Conservation (phyloP, 2,888 invertebrate genomes). For the Orthosia gracilis region DNA sequence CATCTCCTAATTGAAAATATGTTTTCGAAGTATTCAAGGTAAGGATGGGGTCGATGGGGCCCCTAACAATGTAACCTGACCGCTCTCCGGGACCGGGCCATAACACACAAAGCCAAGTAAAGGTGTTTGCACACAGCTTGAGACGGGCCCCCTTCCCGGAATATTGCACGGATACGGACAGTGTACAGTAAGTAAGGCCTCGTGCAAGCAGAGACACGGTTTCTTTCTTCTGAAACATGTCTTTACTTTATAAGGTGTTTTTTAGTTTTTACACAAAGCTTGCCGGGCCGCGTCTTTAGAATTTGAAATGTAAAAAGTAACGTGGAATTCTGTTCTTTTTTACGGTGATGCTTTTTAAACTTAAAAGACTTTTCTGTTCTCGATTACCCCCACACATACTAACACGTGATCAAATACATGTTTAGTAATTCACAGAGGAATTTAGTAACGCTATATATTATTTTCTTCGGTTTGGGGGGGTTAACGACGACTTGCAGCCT, state of each 20-base stretch:
- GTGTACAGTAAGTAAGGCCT: neutral
- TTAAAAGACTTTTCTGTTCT: too few relatives aligned
- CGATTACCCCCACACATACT: neutral
- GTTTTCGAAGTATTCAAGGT: slow-evolving; percentile 21
- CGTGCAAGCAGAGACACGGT: slow-evolving; percentile 5
- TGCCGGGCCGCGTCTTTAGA: slow-evolving; percentile 32
- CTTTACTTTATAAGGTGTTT: slow-evolving; percentile 5
- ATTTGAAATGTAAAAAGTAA: slow-evolving; percentile 23
- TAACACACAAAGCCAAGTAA: slow-evolving; percentile 46
- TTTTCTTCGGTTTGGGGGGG: too few relatives aligned
- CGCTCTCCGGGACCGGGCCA: slow-evolving; percentile 29
- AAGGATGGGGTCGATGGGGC: slow-evolving; percentile 4
- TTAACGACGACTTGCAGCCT: too few relatives aligned
- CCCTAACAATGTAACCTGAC: slow-evolving; percentile 63
- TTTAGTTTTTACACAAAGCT: slow-evolving; percentile 17
- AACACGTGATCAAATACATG: neutral
- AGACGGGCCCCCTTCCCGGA: slow-evolving; percentile 44
- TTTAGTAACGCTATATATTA: too few relatives aligned
- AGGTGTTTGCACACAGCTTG: slow-evolving; percentile 57
- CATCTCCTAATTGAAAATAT: slow-evolving; percentile 7
- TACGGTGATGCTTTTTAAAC: neutral
- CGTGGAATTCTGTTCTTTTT: neutral
- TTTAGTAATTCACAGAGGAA: neutral
- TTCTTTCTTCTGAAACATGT: slow-evolving; percentile 1
- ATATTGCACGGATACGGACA: slow-evolving; percentile 22